phyloP scores from a whole-genome alignment of 2,888 invertebrate genomes.

The Oasisia sp. region DNA sequence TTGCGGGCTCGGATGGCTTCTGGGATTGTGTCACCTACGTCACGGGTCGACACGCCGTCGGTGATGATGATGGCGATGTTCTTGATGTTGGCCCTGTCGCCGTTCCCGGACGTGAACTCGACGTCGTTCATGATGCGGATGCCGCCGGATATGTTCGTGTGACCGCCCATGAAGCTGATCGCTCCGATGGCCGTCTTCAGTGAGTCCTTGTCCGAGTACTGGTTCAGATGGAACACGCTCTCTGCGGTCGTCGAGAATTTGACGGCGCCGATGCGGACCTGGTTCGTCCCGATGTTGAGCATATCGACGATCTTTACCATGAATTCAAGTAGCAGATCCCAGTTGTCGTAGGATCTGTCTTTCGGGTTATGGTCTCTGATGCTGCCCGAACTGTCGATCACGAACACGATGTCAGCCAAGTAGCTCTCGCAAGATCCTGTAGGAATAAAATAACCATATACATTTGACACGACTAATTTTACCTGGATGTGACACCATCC shows the following conservation, averaged over 20 bases:
- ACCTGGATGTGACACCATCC: not conserved
- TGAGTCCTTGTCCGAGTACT: not conserved
- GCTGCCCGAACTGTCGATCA: conserved; percentile 36
- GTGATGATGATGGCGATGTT: conserved; percentile 36
- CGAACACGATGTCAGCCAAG: conserved; percentile 33
- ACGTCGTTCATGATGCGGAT: conserved; percentile 27
- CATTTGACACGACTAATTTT: not conserved
- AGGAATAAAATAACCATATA: not conserved
- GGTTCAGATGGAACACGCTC: conserved; percentile 32
- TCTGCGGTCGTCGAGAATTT: conserved; percentile 28
- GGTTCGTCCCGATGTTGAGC: conserved; percentile 25
- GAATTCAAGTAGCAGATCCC: conserved; percentile 29
- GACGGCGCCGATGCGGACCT: conserved; percentile 31
- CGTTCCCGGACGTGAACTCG: conserved; percentile 26
- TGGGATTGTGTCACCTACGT: not conserved
- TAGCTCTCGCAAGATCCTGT: conserved; percentile 19
- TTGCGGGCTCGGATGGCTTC: conserved; percentile 27
- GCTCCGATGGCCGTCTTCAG: conserved; percentile 19
- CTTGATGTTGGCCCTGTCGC: conserved; percentile 27
- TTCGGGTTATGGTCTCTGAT: conserved; percentile 32
- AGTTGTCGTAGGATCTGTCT: conserved; percentile 32
- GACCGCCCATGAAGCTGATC: conserved; percentile 19
- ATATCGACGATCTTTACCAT: conserved; percentile 24
- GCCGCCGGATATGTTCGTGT: conserved; percentile 33
- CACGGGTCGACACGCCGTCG: conserved; percentile 28